Percentiles rank a stretch among this genome's conserved stretches.
Conservation (phyloP, 2,888 invertebrate genomes). For the Diogma glabrata region DNA sequence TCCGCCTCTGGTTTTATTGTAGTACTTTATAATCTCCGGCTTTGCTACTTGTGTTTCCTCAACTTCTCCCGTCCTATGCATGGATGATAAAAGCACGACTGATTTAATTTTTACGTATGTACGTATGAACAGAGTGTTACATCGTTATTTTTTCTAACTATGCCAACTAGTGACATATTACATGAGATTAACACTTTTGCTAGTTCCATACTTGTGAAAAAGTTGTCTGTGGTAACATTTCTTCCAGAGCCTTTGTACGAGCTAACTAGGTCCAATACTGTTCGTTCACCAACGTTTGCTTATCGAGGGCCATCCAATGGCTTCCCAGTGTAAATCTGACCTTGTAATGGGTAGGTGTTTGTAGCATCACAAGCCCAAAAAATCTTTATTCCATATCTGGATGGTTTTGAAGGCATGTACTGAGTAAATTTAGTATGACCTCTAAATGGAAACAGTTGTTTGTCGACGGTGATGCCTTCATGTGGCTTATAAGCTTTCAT, state of each 20-base stretch:
- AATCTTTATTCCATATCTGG: neutral
- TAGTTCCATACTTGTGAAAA: neutral
- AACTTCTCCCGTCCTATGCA: neutral
- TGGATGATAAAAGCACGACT: neutral
- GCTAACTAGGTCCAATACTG: neutral
- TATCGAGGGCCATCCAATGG: neutral
- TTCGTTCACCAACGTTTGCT: neutral
- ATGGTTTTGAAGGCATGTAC: constrained; percentile 22
- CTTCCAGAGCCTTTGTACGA: no score
- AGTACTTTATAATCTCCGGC: neutral
- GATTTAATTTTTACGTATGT: neutral
- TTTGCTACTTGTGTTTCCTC: neutral
- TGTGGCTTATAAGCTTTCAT: constrained; percentile 20
- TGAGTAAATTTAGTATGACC: constrained; percentile 21
- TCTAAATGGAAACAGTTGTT: constrained; percentile 21
- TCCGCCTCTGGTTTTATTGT: neutral
- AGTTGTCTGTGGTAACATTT: no score
- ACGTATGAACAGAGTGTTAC: neutral
- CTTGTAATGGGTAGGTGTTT: neutral
- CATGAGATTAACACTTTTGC: neutral
- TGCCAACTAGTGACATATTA: neutral
- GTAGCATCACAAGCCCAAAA: neutral
- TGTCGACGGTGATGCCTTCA: constrained; percentile 21
- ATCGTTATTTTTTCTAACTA: neutral
- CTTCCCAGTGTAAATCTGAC: no score